These are phyloP conservation scores for Pelecanoides urinatrix DNA, from an alignment of 2,113 vertebrate species.

Conservation along the genomic window DNA sequence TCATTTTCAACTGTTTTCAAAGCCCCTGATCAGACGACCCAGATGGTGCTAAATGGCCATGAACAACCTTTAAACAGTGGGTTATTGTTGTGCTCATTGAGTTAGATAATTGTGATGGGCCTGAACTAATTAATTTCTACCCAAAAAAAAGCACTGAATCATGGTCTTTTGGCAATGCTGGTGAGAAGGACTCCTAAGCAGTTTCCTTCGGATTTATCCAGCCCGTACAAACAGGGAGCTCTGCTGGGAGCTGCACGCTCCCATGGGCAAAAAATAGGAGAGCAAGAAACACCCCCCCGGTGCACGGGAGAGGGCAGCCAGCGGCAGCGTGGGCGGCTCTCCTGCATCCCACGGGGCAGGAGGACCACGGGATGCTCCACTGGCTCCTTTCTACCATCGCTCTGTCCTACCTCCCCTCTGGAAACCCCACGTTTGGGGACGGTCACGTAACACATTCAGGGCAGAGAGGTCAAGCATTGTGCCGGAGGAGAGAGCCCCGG, in stretches of 20 bases:
- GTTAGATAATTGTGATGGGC: slow-evolving; percentile 54
- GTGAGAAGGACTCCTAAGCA: slow-evolving; percentile 19
- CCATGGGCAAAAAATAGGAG: not conserved
- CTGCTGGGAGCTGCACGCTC: not conserved
- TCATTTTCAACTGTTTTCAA: slow-evolving; percentile 51
- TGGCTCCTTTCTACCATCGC: rapidly evolving
- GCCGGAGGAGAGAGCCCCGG: not conserved
- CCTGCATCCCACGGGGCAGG: rapidly evolving
- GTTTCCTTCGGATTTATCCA: not conserved
- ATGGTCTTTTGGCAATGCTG: slow-evolving; percentile 22
- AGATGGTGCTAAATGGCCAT: slow-evolving; percentile 61
- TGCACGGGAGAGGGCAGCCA: rapidly evolving
- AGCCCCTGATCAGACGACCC: slow-evolving; percentile 47
- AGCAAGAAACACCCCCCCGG: rapidly evolving
- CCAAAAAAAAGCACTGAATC: slow-evolving; percentile 12
- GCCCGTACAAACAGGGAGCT: not conserved
- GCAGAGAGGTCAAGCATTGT: not conserved
- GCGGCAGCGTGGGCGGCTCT: rapidly evolving
- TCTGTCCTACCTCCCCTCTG: not conserved
- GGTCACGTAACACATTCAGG: rapidly evolving
- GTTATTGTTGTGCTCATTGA: slow-evolving; percentile 23
- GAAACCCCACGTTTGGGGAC: rapidly evolving
- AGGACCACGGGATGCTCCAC: not conserved
- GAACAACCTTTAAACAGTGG: slow-evolving; percentile 38
- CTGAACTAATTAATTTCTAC: slow-evolving; percentile 59